Percentiles rank a stretch among this genome's conserved stretches.
Conservation (phyloP, 2,797 vertebrate genomes). For the Tragopan temminckii region DNA sequence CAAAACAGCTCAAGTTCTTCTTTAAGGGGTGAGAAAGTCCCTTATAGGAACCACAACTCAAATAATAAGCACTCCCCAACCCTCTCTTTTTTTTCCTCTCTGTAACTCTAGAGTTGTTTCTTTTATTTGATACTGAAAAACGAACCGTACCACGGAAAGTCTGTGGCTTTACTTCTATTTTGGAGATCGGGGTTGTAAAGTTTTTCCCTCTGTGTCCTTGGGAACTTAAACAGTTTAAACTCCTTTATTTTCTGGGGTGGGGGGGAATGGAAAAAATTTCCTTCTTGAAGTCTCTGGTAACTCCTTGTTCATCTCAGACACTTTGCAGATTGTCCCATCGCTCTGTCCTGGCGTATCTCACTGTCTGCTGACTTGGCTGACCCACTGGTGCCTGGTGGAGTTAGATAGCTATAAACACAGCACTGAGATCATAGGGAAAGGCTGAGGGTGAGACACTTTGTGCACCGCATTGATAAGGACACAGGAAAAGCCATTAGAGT, state of each 20-base stretch:
- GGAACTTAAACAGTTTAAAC: slow-evolving; percentile 24
- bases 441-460: slow-evolving; percentile 76
- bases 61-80: background rate
- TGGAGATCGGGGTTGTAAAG: background rate
- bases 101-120: background rate
- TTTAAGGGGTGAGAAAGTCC: slow-evolving; percentile 34
- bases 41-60: background rate
- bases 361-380: slow-evolving; percentile 67
- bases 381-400: slow-evolving; percentile 73
- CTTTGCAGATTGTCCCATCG: slow-evolving; percentile 69
- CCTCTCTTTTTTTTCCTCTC: background rate
- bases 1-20: background rate
- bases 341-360: slow-evolving; percentile 70
- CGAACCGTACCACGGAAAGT: background rate
- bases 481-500: slow-evolving; percentile 81
- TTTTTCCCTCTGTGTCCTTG: slow-evolving; percentile 47
- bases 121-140: background rate
- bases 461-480: slow-evolving; percentile 81
- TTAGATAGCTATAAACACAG: slow-evolving; percentile 77
- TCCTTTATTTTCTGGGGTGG: background rate
- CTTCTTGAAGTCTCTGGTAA: slow-evolving; percentile 32
- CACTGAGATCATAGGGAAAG: slow-evolving; percentile 74
- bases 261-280: slow-evolving; percentile 42
- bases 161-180: background rate
- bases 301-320: slow-evolving; percentile 61